Evolutionary conservation across 2,113 vertebrate genomes (phyloP), one percentile per base, ranked within the genome.

Genomic region (Calcarius ornatus): DNA sequence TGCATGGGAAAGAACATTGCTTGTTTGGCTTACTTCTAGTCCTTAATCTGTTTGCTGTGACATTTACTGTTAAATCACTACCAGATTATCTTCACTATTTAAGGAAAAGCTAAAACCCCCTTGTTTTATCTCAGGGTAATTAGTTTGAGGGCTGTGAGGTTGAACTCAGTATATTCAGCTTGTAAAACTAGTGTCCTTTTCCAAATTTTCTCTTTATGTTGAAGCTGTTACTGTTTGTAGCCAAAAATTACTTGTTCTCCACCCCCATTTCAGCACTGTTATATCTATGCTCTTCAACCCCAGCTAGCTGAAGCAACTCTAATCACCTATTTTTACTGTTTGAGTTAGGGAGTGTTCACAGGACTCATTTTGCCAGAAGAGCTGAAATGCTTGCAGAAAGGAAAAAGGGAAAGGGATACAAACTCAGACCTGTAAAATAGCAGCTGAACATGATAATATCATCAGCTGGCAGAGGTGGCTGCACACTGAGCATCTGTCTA

Each of bases 251-350:
- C 48, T 88, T 77, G 10, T 19, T 73, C 54, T 92, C 88, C 91
- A 81, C 82, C 68, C 63, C 70, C 63, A 15, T 72, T 93, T 80
- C 66, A 80, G 50, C 50, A 77, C 59, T 80, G 75, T 53, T 94
- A 69, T 2, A 92, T 35, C 45, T 4, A 70, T 48, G 21, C 45
- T 60, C 50, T 79, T 90, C 79, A 63, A 31, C 50, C 50, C 57
- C 70, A 93, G 59, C 54, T 22, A 93, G 35, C 54, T 70, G 88
- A 92, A 94, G 77, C 60, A 92, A 42, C 75, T 92, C 81, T 73
- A 86, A 95, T 90, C 54, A 77, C 82, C 66, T 94, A 61, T 81
- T 94, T 96, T 88, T 88, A 78, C 79, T 59, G 59, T 50, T 93
- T 71, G 53, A 71, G 47, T 71, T 75, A 64, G 30, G 27, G 37